A percentile compares a stretch with the other conserved stretches of the same genome.
phyloP scores from a whole-genome alignment of 2,113 vertebrate species.

The Nothocercus julius region DNA sequence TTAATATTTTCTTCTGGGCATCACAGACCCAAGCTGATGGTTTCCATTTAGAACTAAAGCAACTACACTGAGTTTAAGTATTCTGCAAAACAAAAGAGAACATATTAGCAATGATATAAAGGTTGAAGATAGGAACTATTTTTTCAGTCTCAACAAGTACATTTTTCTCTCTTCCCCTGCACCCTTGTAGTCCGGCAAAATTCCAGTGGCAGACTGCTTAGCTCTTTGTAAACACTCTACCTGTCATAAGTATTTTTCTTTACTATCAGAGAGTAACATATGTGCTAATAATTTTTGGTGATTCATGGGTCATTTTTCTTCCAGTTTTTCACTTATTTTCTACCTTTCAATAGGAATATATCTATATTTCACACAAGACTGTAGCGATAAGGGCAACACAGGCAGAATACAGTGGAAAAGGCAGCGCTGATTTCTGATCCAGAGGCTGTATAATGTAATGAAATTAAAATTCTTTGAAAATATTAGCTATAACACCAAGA shows the following conservation, averaged over 20 bases:
- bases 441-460: background rate
- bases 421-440: background rate
- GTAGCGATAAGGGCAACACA: fast-evolving
- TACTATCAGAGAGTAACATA: background rate
- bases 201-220: background rate
- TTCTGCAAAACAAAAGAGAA: background rate
- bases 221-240: background rate
- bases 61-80: constrained; percentile 2
- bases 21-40: background rate
- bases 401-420: background rate
- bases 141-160: background rate
- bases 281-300: background rate
- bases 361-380: background rate
- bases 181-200: background rate
- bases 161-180: background rate
- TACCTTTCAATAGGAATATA: background rate
- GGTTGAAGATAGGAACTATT: background rate
- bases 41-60: constrained; percentile 9
- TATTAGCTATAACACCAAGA: background rate
- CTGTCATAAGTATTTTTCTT: background rate
- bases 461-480: background rate
- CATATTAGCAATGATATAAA: background rate
- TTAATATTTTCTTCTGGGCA: background rate
- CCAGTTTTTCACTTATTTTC: background rate
- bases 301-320: background rate